Evolutionary conservation across 2,113 vertebrate genomes (phyloP), one percentile per base, ranked within the genome.

Genomic region (Potamarius usumacintae): DNA sequence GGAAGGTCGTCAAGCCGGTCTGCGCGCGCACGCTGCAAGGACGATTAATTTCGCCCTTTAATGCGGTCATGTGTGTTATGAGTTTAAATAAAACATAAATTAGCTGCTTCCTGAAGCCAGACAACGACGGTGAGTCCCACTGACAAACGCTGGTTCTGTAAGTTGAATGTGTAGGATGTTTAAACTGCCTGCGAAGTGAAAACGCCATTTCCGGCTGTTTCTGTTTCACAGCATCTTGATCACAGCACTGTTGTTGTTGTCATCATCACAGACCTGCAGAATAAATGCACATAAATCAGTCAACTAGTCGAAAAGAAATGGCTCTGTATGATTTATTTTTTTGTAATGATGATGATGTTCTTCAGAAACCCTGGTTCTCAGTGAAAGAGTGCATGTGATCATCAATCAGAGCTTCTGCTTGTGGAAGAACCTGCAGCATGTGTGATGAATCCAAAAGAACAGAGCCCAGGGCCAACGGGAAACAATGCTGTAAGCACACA

Each of bases 401-500:
- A 57, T 76, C 76, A 79, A 58, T 42, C 55, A 53, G 12, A 82
- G 63, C 80, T 9, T 83, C 11, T 30, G 63, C 53, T 42, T 86
- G 83, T 71, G 27, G 69, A 81, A 81, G 57, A 72, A 94, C 92
- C 92, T 92, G 18, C 74, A 86, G 57, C 65, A 92, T 91, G 91
- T 79, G 86, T 67, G 87, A 88, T 30, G 94, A 95, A 14, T 80
- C 86, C 84, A 95, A 93, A 92, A 95, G 90, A 91, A 52, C 90
- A 7, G 95, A 96, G 78, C 80, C 85, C 82, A 94, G 95, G 78
- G 62, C 91, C 87, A 92, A 93, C 8, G 94, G 94, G 88, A 96
- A 96, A 91, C 95, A 96, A 90, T 96, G 94, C 91, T 96, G 95
- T 96, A 87, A 96, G 95, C 93, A 74, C 67, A 89, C 30, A 58